A percentile compares a stretch with the other conserved stretches of the same genome.
phyloP scores from a whole-genome alignment of 2,113 vertebrate genomes.

The Gallinago paraguaiae region DNA sequence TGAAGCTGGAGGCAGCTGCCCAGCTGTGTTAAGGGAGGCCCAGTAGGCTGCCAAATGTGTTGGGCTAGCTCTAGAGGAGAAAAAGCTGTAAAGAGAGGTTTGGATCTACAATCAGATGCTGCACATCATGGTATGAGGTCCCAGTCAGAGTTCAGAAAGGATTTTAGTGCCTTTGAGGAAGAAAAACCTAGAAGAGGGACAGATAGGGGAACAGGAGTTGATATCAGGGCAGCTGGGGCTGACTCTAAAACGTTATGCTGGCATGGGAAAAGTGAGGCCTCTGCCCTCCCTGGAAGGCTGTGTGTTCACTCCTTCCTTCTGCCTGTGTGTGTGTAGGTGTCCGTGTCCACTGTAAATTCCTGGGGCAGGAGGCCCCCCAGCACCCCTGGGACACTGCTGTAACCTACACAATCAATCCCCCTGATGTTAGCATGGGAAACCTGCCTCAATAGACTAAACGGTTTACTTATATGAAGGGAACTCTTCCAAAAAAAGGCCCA shows the following conservation, averaged over 20 bases:
- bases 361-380: not conserved
- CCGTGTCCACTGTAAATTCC: not conserved
- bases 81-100: not conserved
- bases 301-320: not conserved
- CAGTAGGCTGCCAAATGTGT: not conserved
- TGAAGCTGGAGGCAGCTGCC: not conserved
- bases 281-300: not conserved
- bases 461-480: not conserved
- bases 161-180: not conserved
- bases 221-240: not conserved
- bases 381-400: not conserved
- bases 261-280: not conserved
- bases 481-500: not conserved
- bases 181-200: not conserved
- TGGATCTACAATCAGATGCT: not conserved
- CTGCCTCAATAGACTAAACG: not conserved
- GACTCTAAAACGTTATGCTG: not conserved
- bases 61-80: not conserved
- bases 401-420: not conserved
- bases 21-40: not conserved
- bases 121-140: not conserved
- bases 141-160: not conserved
- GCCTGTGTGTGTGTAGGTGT: not conserved
- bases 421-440: not conserved
- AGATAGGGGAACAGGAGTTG: not conserved